Evolutionary conservation across 2,113 vertebrate species (phyloP).

Genomic region (Hylia prasina): DNA sequence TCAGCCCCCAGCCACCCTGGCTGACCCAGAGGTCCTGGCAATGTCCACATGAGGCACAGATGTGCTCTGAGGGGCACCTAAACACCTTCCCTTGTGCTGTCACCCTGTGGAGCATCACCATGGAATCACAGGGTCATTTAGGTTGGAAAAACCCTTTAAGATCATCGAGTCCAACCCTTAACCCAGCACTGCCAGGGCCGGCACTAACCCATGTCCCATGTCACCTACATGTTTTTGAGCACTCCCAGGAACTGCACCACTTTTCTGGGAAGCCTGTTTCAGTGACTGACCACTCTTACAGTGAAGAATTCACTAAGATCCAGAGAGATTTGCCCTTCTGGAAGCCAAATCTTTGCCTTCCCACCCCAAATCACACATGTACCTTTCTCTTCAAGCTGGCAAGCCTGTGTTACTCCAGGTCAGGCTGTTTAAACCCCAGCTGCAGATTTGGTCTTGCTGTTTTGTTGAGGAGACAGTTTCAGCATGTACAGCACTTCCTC

Average conservation of each 20-base stretch:
- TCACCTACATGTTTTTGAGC: not conserved
- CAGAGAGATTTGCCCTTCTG: not conserved
- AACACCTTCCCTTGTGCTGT: not conserved
- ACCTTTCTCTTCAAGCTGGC: not conserved
- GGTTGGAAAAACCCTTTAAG: not conserved
- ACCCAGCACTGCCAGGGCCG: not conserved
- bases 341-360: not conserved
- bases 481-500: conserved; percentile 17
- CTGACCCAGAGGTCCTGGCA: not conserved
- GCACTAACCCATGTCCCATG: not conserved
- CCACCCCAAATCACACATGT: not conserved
- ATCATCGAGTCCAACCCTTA: rapidly evolving
- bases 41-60: not conserved
- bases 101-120: not conserved
- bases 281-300: not conserved
- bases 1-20: not conserved
- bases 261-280: not conserved
- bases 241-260: not conserved
- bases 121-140: no score
- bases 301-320: not conserved
- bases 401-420: not conserved
- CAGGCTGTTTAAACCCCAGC: not conserved
- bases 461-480: not conserved
- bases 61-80: not conserved
- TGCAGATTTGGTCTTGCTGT: not conserved